Conservation (phyloP, 2,113 vertebrate genomes). For the Monopterus albus region DNA sequence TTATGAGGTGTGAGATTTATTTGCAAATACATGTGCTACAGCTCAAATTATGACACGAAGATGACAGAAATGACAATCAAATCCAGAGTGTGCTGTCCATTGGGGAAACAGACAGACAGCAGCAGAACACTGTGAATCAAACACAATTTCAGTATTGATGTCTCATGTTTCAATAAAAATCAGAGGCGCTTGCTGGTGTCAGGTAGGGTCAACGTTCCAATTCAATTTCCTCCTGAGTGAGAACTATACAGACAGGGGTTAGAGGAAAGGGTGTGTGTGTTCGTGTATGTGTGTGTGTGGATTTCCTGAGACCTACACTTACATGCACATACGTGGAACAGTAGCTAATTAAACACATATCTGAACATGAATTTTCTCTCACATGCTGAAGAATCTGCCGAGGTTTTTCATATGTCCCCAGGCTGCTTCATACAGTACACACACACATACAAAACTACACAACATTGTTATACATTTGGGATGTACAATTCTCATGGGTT, state of each 20-base stretch:
- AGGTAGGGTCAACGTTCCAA: conserved; percentile 73
- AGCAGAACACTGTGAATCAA: conserved; percentile 55
- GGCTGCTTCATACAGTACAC: not conserved
- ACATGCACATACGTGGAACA: not conserved
- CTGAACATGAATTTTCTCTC: not conserved
- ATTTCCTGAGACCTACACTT: not conserved
- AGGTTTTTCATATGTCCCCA: not conserved
- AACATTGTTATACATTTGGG: conserved; percentile 1
- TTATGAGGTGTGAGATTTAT: conserved; percentile 5
- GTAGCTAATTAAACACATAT: conserved; percentile 3
- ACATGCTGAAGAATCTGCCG: not conserved
- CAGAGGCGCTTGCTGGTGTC: conserved; percentile 76
- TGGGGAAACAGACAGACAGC: conserved; percentile 40
- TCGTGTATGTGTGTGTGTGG: conserved; percentile 11
- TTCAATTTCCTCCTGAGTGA: conserved; percentile 74
- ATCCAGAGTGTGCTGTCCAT: not conserved
- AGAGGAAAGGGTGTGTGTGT: not conserved
- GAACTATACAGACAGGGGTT: conserved; percentile 43
- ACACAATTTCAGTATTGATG: conserved; percentile 76
- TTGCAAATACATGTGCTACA: not conserved
- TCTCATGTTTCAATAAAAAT: conserved; percentile 79
- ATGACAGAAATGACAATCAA: conserved; percentile 32
- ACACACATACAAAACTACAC: not conserved
- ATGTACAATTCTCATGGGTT: conserved; percentile 28
- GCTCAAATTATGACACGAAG: conserved; percentile 28